phyloP scores from a whole-genome alignment of 1,140 invertebrate species.

The Neotoxoptera formosana region DNA sequence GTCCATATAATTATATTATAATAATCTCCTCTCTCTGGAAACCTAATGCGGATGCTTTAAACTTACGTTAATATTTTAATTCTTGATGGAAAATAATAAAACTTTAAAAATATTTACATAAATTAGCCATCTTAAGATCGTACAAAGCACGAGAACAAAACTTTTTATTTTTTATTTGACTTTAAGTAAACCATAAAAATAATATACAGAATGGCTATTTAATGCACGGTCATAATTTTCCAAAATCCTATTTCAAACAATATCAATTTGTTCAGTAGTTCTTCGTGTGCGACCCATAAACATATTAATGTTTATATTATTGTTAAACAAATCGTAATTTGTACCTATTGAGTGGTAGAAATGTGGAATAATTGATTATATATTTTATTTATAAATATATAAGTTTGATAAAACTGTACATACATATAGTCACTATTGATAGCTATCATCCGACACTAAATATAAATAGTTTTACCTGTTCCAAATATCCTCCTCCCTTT shows the following conservation, averaged over 20 bases:
- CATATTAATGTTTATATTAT: no score
- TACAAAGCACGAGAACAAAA: not conserved
- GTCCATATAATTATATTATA: not conserved
- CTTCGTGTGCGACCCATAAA: not conserved
- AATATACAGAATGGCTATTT: not conserved
- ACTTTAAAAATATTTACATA: not conserved
- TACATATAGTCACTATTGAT: not conserved
- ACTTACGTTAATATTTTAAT: not conserved
- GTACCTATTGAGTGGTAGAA: not conserved
- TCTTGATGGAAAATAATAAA: not conserved
- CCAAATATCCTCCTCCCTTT: no score
- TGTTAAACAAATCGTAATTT: not conserved
- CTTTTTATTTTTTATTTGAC: not conserved
- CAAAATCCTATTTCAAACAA: not conserved
- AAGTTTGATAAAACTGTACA: not conserved
- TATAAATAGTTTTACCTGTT: not conserved
- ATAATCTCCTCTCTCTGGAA: not conserved
- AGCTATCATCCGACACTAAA: not conserved
- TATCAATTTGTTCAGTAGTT: not conserved
- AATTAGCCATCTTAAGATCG: not conserved
- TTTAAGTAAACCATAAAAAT: not conserved
- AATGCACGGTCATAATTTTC: not conserved
- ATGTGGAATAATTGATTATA: not conserved
- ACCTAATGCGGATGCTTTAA: not conserved
- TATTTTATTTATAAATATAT: not conserved